These are phyloP conservation scores for Athene cunicularia DNA, from an alignment of 2,113 vertebrate genomes.

Conservation along the genomic window DNA sequence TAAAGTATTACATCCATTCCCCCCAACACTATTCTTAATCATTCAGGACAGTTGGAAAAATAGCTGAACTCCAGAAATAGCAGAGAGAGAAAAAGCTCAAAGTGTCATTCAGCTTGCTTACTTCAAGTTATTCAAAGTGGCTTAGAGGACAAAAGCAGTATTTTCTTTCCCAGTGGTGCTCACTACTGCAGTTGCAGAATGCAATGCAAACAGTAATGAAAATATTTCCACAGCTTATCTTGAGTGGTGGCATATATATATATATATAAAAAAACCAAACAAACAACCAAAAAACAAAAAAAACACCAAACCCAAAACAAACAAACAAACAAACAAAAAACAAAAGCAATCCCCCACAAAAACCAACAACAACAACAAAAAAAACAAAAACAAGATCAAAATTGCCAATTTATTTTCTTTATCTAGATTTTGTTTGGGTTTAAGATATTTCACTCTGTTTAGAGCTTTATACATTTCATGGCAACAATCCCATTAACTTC, in stretches of 20 bases:
- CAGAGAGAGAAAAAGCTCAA: neutral
- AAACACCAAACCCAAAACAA: neutral
- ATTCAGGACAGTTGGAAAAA: neutral
- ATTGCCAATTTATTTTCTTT: neutral
- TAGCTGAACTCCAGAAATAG: neutral
- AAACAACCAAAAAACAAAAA: fast-evolving
- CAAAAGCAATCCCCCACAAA: too few relatives aligned
- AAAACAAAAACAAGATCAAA: neutral
- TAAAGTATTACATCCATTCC: neutral
- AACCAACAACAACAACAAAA: too few relatives aligned
- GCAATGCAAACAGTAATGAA: neutral
- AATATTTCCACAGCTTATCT: neutral
- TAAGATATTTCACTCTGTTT: neutral
- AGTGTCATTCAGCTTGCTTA: neutral
- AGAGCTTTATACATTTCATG: neutral
- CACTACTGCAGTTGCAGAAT: neutral
- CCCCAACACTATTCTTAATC: neutral
- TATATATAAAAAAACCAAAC: neutral
- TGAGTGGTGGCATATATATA: neutral
- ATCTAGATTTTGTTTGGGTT: neutral
- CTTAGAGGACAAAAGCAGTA: neutral
- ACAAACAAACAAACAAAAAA: too few relatives aligned
- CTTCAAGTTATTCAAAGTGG: neutral
- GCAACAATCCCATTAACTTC: neutral
- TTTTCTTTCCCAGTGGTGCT: neutral